These are phyloP conservation scores for Caenorhabditis sp. DNA, from an alignment of 2,888 invertebrate species.

Conservation along the genomic window DNA sequence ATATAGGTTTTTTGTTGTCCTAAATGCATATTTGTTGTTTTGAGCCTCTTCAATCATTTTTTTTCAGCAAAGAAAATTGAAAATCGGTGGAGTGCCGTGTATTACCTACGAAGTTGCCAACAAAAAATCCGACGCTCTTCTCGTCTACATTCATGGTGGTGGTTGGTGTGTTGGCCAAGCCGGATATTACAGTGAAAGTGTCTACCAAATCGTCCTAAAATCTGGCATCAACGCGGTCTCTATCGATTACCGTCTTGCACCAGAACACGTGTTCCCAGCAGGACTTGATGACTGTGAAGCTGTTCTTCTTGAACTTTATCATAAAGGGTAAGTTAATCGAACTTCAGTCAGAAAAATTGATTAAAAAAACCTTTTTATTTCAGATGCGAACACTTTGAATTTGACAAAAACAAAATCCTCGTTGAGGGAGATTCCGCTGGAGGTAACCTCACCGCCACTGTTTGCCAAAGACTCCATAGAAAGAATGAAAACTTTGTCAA, in stretches of 20 bases:
- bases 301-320: constrained; percentile 60
- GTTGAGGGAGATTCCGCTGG: constrained; percentile 70
- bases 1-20: too few species aligned
- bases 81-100: constrained; percentile 57
- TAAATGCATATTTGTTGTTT: too few species aligned
- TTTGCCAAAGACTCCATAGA: constrained; percentile 34
- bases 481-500: constrained; percentile 20
- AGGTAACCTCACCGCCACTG: constrained; percentile 64
- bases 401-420: constrained; percentile 61
- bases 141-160: constrained; percentile 69
- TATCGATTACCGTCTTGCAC: constrained; percentile 70
- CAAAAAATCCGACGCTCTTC: constrained; percentile 38
- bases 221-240: constrained; percentile 56
- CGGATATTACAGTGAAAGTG: constrained; percentile 60
- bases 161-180: constrained; percentile 34
- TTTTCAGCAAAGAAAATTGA: constrained; percentile 27
- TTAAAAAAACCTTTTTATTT: not conserved
- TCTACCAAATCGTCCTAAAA: constrained; percentile 51
- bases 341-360: not conserved
- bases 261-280: constrained; percentile 72
- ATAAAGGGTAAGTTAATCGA: constrained; percentile 42
- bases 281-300: constrained; percentile 71
- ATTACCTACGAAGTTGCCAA: constrained; percentile 56
- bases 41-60: too few species aligned
- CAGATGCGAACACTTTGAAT: constrained; percentile 49